Percentiles rank a stretch among this genome's conserved stretches.
Conservation (phyloP, 2,888 invertebrate genomes). For the Nomada ruficornis region DNA sequence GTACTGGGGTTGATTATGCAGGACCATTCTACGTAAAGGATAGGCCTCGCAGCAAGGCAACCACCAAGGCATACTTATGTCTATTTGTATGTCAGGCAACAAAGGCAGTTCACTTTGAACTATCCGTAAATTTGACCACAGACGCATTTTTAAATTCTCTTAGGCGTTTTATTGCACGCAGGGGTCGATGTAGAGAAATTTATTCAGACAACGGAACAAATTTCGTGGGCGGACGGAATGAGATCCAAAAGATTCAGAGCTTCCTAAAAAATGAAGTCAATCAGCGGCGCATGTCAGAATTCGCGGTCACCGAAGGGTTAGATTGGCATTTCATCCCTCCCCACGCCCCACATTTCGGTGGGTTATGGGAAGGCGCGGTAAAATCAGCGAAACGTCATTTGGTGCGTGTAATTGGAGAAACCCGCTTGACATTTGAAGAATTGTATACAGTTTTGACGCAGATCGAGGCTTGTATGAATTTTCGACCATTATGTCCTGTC, state of each 20-base stretch:
- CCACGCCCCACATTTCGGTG: background rate
- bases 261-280: too few relatives aligned
- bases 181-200: background rate
- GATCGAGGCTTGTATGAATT: background rate
- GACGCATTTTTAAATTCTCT: background rate
- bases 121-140: background rate
- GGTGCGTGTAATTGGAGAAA: background rate
- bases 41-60: too few relatives aligned
- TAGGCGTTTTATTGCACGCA: background rate
- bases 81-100: background rate
- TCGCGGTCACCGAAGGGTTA: too few relatives aligned
- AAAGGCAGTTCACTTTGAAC: background rate
- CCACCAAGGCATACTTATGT: background rate
- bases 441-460: background rate
- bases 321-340: conserved; percentile 1
- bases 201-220: background rate
- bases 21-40: too few relatives aligned
- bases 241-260: too few relatives aligned
- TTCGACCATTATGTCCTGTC: background rate
- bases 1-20: too few relatives aligned
- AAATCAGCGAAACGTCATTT: too few relatives aligned
- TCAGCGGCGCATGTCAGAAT: too few relatives aligned
- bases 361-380: too few relatives aligned
- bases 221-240: background rate
- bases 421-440: background rate